Base-by-base conservation (phyloP, 2,888 invertebrate species). In the Uropetala carovei region DNA sequence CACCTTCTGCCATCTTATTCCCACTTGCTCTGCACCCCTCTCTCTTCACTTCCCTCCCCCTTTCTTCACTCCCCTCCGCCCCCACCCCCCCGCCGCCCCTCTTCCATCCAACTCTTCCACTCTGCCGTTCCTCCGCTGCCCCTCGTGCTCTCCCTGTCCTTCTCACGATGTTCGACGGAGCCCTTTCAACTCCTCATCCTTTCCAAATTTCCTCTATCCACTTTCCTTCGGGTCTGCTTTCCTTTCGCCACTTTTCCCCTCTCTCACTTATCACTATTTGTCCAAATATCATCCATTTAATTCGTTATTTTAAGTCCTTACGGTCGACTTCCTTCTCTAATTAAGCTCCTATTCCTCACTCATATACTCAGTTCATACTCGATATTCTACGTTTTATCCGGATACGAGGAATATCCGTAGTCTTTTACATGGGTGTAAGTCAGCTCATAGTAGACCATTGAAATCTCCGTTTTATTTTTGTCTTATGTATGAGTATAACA, bases 1-100 rank as follows among this genome's bases (percentile, higher is more conserved):
- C 75, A 68, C 68, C 22, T 68, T 75, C 75, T 75, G 75, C 75
- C 27, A 75, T 75, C 75, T 75, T 27, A n/a, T 75, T 75, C 13
- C 75, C 9, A n/a, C 75, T 27, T 27, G 22, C 75, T 10, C 75
- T 75, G 22, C 75, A 22, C 13, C 22, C 3, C 75, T 75, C 22
- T 10, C 22, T 22, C 22, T 22, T 68, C 13, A 22, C 27, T 75
- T 22, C 13, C 22, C 27, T 13, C 75, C 0, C 13, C 27, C 27
- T 75, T 22, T 75, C 22, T 68, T n/a, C 68, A n/a, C 43, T 68
- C 5, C n/a, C 64, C 68, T 68, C 75, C n/a, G 27, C 75, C n/a
- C 75, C 75, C 75, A 75, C 75, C 75, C 75, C 22, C 10, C 75
- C 11, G 22, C 75, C 18, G 22, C 75, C 13, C 13, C 22, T 75